Base-by-base conservation (phyloP, 92 coral and sea anemone genomes). In the Muricea muricata region DNA sequence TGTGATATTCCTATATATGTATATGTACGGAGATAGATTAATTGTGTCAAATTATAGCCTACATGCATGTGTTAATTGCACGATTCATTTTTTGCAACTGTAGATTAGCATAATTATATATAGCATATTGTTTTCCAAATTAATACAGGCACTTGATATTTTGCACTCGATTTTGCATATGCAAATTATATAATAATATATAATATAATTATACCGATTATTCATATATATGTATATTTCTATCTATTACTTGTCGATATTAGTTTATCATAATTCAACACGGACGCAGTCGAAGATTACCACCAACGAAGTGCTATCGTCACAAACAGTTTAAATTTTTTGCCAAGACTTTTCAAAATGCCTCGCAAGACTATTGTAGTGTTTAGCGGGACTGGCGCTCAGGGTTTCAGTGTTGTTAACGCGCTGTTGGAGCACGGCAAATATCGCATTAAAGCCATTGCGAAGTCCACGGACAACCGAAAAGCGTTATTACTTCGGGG, bases 361-460 rank as follows among this genome's bases (percentile, higher is more conserved):
- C 82, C 82, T 54, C 82, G 82, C 25, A 31, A 89, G 73, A 25
- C 83, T n/a, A 50, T 92, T 29, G 86, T 92, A 17, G 91, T 92
- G 12, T 92, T 90, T 55, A 92, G 95, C 52, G 91, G 93, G 7
- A 92, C 95, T 5, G 95, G 95, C 0, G 88, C 87, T 5, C 95
- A 92, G 45, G 95, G 95, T 2, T 92, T 92, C n/a, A 80, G 93
- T 35, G 90, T 90, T 6, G 95, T 86, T 9, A 69, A 75, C 4
- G 89, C 88, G 24, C 75, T 90, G 35, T 81, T 90, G 10, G 65
- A 56, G 15, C 87, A 76, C 21, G 89, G 75, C 26, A 60, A 55
- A 32, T 92, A 81, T 25, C 34, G 73, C 12, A 83, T 92, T 11
- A 89, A 93, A 2, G 95, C 95, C 20, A 85, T 92, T 23, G 91